These are phyloP conservation scores for Lypha dubia DNA, from an alignment of 2,888 invertebrate genomes.

Conservation along the genomic window DNA sequence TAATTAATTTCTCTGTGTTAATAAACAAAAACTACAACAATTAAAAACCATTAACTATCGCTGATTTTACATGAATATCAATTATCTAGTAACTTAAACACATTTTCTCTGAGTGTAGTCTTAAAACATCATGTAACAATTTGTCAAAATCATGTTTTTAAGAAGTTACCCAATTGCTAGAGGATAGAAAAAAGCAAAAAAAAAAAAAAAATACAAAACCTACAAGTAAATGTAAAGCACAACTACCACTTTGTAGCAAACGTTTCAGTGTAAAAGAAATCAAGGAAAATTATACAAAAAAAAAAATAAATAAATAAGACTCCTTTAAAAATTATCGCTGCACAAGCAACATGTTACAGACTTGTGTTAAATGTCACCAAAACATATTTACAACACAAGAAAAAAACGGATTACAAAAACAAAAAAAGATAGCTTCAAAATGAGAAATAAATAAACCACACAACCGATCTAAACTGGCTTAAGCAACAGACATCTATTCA, in stretches of 20 bases:
- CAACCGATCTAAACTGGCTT: not conserved
- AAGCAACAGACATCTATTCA: slow-evolving; percentile 54
- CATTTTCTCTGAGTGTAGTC: slow-evolving; percentile 64
- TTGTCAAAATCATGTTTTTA: slow-evolving; percentile 75
- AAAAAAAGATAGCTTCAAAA: slow-evolving; percentile 3
- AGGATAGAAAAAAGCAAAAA: not conserved
- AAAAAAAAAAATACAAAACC: slow-evolving; percentile 30
- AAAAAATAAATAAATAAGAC: slow-evolving; percentile 51
- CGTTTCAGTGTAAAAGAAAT: slow-evolving; percentile 28
- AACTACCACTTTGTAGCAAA: slow-evolving; percentile 69
- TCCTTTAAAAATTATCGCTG: slow-evolving; percentile 67
- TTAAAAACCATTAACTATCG: slow-evolving; percentile 34
- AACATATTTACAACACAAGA: slow-evolving; percentile 70
- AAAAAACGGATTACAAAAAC: too few species aligned
- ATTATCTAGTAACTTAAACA: slow-evolving; percentile 41
- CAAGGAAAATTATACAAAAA: slow-evolving; percentile 12
- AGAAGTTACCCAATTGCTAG: slow-evolving; percentile 63
- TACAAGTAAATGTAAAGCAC: slow-evolving; percentile 45
- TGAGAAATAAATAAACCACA: slow-evolving; percentile 36
- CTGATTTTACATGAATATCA: slow-evolving; percentile 38
- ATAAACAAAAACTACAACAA: slow-evolving; percentile 12
- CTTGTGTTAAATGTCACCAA: slow-evolving; percentile 71
- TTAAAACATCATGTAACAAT: slow-evolving; percentile 78
- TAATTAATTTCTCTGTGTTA: slow-evolving; percentile 6
- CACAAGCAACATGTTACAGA: slow-evolving; percentile 64